Evolutionary conservation across 2,888 invertebrate genomes (phyloP).

Genomic region (Epistrophe eligans): DNA sequence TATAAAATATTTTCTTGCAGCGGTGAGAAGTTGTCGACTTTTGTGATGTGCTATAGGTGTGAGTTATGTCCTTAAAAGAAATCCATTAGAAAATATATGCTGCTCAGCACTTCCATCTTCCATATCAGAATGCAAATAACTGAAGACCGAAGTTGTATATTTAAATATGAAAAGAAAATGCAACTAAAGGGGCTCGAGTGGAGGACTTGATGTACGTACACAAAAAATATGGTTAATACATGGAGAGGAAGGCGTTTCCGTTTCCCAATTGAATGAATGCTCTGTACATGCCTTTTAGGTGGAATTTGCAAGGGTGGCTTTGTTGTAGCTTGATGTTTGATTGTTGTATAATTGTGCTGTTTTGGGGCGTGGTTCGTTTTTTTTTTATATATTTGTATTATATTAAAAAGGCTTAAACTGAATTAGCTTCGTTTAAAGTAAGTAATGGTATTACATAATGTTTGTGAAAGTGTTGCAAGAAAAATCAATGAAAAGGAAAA

Average conservation of each 20-base stretch:
- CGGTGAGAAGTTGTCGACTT: conserved; percentile 28
- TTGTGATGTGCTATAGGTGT: conserved; percentile 43
- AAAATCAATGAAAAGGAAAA: not conserved
- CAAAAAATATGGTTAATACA: conserved; percentile 50
- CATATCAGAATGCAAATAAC: conserved; percentile 46
- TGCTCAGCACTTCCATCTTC: conserved; percentile 21
- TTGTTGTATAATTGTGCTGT: not conserved
- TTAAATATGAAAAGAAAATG: conserved; percentile 35
- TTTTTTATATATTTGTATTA: not conserved
- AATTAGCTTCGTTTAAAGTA: conserved; percentile 21
- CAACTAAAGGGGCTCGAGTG: conserved; percentile 36
- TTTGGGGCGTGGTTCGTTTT: conserved; percentile 26
- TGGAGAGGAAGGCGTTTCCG: conserved; percentile 66
- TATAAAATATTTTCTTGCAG: conserved; percentile 18
- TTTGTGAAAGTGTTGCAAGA: not conserved
- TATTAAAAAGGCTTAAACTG: conserved; percentile 8
- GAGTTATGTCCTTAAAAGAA: conserved; percentile 62
- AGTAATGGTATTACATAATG: not conserved
- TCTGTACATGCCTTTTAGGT: conserved; percentile 58
- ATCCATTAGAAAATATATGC: conserved; percentile 63
- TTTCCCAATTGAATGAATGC: conserved; percentile 69
- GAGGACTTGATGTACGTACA: conserved; percentile 11
- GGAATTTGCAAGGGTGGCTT: conserved; percentile 41
- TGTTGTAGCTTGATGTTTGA: conserved; percentile 2
- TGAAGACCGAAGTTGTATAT: conserved; percentile 39